phyloP scores from a whole-genome alignment of 2,888 invertebrate genomes.

The Halictus quadricinctus region DNA sequence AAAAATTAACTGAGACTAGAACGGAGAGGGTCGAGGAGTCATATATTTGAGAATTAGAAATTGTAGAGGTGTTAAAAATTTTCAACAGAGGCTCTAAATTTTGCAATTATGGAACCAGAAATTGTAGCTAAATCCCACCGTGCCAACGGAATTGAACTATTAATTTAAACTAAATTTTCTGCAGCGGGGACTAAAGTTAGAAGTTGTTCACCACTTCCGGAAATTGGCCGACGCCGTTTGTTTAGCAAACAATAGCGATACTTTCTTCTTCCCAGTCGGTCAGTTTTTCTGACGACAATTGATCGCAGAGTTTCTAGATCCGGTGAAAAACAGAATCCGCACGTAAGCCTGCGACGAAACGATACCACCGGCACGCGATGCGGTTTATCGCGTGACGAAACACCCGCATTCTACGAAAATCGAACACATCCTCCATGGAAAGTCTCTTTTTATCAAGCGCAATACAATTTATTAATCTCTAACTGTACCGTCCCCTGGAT shows the following conservation, averaged over 20 bases:
- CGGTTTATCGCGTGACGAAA: conserved; percentile 25
- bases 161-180: no score
- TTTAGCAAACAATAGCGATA: neutral
- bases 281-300: conserved; percentile 4
- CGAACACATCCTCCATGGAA: neutral
- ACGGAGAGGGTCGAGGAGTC: no score
- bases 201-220: neutral
- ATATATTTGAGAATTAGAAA: no score
- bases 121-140: no score
- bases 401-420: conserved; percentile 19
- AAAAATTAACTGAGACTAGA: no score
- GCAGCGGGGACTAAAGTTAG: neutral
- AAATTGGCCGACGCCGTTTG: neutral
- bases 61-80: no score
- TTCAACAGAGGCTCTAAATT: no score
- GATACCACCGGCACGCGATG: conserved; percentile 13
- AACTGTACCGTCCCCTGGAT: neutral
- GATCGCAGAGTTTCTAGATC: conserved; percentile 13
- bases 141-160: no score
- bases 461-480: neutral
- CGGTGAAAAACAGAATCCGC: neutral
- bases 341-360: neutral
- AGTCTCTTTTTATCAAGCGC: neutral
- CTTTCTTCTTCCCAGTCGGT: conserved; percentile 6
- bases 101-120: no score